These are phyloP conservation scores for Griposia aprilina DNA, from an alignment of 2,888 invertebrate species.

Conservation along the genomic window DNA sequence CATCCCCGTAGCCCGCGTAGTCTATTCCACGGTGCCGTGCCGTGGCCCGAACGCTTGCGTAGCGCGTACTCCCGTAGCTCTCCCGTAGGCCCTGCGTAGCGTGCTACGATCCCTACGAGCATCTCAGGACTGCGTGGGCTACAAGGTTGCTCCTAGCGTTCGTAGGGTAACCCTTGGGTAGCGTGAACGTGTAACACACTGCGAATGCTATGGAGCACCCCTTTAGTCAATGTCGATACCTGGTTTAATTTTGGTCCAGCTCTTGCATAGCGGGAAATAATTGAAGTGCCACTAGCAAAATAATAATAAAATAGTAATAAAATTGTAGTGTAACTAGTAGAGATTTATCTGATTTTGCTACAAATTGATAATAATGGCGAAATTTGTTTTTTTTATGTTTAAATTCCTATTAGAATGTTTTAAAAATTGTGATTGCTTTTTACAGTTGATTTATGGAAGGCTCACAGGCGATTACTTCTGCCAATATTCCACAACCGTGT, in stretches of 20 bases:
- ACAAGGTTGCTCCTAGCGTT: neutral
- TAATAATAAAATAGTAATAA: neutral
- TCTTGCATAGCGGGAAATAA: neutral
- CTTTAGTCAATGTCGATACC: too few species aligned
- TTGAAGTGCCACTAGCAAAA: neutral
- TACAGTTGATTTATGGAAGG: conserved; percentile 90
- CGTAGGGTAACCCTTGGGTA: neutral
- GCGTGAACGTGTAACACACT: neutral
- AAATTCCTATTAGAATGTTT: neutral
- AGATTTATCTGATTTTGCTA: neutral
- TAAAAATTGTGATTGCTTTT: neutral
- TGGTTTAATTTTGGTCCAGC: neutral
- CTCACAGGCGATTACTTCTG: conserved; percentile 90
- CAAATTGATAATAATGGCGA: neutral
- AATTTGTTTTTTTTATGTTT: neutral
- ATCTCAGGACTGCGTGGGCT: neutral
- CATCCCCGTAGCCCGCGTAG: neutral
- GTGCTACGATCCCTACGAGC: neutral
- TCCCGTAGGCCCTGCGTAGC: neutral
- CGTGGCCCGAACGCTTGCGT: neutral
- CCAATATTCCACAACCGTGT: conserved; percentile 92
- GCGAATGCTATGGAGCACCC: neutral
- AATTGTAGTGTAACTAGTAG: neutral
- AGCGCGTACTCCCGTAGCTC: neutral
- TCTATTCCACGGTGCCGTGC: neutral